Base-by-base conservation (phyloP, 2,797 vertebrate species). In the Epinephelus coioides region DNA sequence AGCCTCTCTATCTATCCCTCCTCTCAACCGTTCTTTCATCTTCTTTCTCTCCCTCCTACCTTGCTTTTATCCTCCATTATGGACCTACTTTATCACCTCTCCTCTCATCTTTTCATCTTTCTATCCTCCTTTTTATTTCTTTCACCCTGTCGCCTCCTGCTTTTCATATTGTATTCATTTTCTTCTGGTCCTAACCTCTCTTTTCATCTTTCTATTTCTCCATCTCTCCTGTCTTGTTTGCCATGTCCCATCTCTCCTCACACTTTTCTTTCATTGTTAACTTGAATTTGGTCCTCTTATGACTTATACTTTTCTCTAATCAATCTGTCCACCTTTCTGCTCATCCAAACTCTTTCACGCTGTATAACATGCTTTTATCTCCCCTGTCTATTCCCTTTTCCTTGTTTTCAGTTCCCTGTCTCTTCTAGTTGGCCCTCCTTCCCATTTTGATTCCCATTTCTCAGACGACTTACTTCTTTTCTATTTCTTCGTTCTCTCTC, bases 51-150 rank as follows among this genome's bases (percentile, higher is more conserved):
- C 5, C 40, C 46, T 34, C 14, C 15, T 13, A 49, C 61, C 23
- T 69, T 54, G 13, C 78, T 57, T 86, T 73, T 70, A 72, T 73
- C 49, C 62, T 76, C 18, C 47, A 43, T 68, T 66, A 47, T n/a
- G 59, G 47, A 46, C 47, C 54, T 53, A 21, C 43, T 63, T 77
- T 59, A 63, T 65, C 50, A 49, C 11, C 34, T 81, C 53, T 70
- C 40, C 27, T 64, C 30, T 61, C 51, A 65, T 84, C 55, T 69
- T 73, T 61, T 74, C 46, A 73, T 83, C 68, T 57, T 18, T 47
- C 43, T 27, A 23, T 53, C 75, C 19, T 50, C 25, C 59, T 65
- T 38, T 63, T 63, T 51, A 23, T 51, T 81, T 47, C 13, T 17
- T 69, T 68, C 63, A 74, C 8, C 17, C 34, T 23, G 13, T 79